Evolutionary conservation across 1,140 invertebrate species (phyloP), one percentile per base, ranked within the genome.

Genomic region (Polyergus mexicanus): DNA sequence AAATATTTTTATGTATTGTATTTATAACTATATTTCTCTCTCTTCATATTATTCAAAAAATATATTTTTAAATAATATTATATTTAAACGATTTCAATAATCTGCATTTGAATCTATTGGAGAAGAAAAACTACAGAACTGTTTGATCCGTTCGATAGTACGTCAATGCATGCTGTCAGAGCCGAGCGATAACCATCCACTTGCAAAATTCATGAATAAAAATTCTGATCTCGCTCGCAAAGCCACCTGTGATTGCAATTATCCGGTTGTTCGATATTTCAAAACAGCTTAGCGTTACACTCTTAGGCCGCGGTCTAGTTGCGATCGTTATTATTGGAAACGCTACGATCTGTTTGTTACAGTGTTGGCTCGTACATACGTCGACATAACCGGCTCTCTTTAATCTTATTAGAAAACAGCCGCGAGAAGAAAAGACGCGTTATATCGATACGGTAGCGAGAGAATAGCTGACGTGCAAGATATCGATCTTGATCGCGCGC

Each of bases 241-340:
- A 56, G 22, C 54, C 78, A 83, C 78, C 78, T 83, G 78, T 74
- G 54, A 19, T 41, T 74, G 54, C 56, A 83, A 83, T 83, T 83
- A 83, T 25, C 78, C 56, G 68, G 54, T 65, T 69, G 65, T 44
- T 72, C 78, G 25, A 58, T 83, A 83, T 83, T 83, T 83, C 78
- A 83, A 72, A 83, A 74, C 78, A 38, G n/a, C 38, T 83, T 83
- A 69, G 35, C 35, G 10, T 69, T 68, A 80, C 65, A 74, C 54
- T 25, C 62, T 22, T 68, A 80, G 63, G 22, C 32, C 72, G 22
- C 69, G 62, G 56, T 74, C 88, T 88, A 86, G 85, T 89, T 88
- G 75, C 75, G 68, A 81, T 88, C 75, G 84, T 88, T 86, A 89
- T 81, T 85, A 89, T 88, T 68, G 56, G 83, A 88, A 88, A 88